Conservation (phyloP, 2,888 invertebrate species). For the Bhutanitis thaidina region DNA sequence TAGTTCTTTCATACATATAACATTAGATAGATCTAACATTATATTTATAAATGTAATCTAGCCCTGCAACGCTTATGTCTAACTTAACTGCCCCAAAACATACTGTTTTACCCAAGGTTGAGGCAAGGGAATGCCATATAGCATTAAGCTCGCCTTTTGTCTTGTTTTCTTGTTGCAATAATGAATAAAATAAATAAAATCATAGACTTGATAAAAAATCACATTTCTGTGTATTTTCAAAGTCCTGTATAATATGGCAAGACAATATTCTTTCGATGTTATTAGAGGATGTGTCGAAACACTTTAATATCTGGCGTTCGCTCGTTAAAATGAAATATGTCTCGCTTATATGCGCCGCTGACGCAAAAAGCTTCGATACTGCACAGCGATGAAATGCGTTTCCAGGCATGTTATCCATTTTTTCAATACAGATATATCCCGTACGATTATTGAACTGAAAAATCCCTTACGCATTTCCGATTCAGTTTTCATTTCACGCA, state of each 20-base stretch:
- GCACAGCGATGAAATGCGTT: conserved; percentile 37
- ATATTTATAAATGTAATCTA: too few species aligned
- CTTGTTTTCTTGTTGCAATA: too few species aligned
- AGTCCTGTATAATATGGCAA: neutral
- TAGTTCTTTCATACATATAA: too few species aligned
- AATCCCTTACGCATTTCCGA: conserved; percentile 7
- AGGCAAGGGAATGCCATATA: too few species aligned
- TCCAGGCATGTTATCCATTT: conserved; percentile 25
- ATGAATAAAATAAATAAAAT: too few species aligned
- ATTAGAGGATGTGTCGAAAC: neutral
- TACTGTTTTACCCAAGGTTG: too few species aligned
- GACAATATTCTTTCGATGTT: neutral
- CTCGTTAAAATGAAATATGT: conserved; percentile 46
- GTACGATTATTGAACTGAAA: conserved; percentile 19
- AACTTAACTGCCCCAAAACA: too few species aligned
- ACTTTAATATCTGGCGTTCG: conserved; percentile 16
- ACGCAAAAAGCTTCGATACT: conserved; percentile 14
- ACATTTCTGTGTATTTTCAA: neutral
- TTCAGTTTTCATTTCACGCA: neutral
- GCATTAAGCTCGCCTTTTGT: too few species aligned
- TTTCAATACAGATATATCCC: conserved; percentile 28
- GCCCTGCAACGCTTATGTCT: too few species aligned
- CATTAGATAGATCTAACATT: too few species aligned
- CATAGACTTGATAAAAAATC: too few species aligned
- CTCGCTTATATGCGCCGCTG: conserved; percentile 24